Conservation (phyloP, 2,888 invertebrate species). For the Muschampia plurimacula region DNA sequence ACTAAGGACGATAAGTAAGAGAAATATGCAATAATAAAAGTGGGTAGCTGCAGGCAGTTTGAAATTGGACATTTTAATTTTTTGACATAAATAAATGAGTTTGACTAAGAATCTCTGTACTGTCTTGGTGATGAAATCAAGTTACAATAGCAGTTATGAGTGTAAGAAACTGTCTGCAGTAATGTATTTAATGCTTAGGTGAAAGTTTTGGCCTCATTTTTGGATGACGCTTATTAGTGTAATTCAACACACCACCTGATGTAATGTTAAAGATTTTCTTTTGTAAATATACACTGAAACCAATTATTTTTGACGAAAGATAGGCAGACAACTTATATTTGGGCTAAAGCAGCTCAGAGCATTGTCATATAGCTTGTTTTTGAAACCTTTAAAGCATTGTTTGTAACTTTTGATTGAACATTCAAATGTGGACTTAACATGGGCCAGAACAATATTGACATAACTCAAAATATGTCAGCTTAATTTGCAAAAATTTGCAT, state of each 20-base stretch:
- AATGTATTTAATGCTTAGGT: constrained; percentile 51
- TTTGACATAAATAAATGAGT: constrained; percentile 17
- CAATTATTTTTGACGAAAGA: constrained; percentile 40
- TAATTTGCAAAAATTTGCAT: not conserved
- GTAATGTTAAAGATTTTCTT: constrained; percentile 46
- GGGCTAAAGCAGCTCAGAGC: constrained; percentile 50
- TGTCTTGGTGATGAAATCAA: not conserved
- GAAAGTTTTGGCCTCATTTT: constrained; percentile 62
- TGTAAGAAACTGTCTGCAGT: constrained; percentile 27
- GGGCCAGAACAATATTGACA: not conserved
- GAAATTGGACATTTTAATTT: constrained; percentile 17
- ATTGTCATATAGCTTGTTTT: constrained; percentile 9
- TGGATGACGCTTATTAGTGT: constrained; percentile 73
- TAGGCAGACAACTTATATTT: constrained; percentile 49
- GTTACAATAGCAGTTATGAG: not conserved
- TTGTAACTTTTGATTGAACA: constrained; percentile 13
- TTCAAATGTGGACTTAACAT: not conserved
- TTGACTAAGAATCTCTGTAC: constrained; percentile 11
- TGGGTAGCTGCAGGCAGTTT: constrained; percentile 32
- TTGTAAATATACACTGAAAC: constrained; percentile 52
- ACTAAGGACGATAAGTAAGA: constrained; percentile 43
- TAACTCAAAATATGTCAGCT: not conserved
- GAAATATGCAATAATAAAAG: constrained; percentile 34
- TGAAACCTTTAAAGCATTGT: constrained; percentile 13
- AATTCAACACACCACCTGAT: constrained; percentile 54